Percentiles rank a stretch among this genome's conserved stretches.
These are phyloP conservation scores for Sinocyclocheilus anophthalmus DNA, from an alignment of 2,113 vertebrate genomes.

Conservation along the genomic window DNA sequence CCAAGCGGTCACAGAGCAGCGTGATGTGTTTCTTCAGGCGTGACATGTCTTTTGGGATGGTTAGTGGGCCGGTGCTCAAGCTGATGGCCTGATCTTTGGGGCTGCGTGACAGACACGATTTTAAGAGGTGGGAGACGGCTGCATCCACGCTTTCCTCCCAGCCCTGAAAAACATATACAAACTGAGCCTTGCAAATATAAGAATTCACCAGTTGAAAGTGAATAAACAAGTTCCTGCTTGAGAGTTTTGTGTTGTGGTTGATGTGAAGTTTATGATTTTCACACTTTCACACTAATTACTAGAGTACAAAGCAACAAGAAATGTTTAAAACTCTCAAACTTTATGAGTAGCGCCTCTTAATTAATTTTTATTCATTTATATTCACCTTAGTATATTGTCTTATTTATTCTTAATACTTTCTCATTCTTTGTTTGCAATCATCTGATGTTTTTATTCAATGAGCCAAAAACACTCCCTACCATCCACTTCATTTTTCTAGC, in stretches of 20 bases:
- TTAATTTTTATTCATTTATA: background rate
- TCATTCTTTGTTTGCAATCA: background rate
- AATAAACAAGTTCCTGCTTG: background rate
- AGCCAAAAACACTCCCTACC: slow-evolving; percentile 8
- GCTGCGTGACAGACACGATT: slow-evolving; percentile 90
- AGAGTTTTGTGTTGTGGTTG: background rate
- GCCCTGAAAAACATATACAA: slow-evolving; percentile 73
- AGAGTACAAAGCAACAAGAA: background rate
- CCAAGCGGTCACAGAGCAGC: slow-evolving; percentile 88
- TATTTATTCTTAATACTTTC: background rate
- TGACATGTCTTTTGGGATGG: slow-evolving; percentile 84
- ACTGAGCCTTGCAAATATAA: background rate
- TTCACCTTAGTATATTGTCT: background rate
- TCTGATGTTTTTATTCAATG: background rate
- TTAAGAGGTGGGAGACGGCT: slow-evolving; percentile 87
- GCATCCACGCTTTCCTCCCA: slow-evolving; percentile 97
- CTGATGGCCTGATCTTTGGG: slow-evolving; percentile 90
- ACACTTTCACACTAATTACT: background rate
- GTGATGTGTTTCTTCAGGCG: slow-evolving; percentile 93
- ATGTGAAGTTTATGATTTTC: slow-evolving; percentile 14
- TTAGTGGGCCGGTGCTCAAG: slow-evolving; percentile 75
- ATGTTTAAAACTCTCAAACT: background rate
- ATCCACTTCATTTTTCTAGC: background rate
- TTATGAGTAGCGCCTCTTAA: background rate
- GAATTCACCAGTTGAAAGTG: background rate